Evolutionary conservation across 1,140 invertebrate genomes (phyloP).

Genomic region (Hycleus phaleratus): DNA sequence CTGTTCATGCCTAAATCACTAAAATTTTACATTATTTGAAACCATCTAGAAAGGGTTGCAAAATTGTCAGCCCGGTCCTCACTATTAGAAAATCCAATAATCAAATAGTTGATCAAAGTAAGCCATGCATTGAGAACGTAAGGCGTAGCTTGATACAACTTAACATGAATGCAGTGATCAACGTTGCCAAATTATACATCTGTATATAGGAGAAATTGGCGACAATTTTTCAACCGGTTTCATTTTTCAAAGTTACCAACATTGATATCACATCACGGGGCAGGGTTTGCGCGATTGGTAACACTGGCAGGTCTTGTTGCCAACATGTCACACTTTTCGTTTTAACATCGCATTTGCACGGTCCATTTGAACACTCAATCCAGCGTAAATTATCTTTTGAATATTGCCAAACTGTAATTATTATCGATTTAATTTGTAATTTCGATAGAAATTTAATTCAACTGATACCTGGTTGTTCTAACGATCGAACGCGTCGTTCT

Average conservation of each 20-base stretch:
- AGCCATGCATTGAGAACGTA: too few relatives aligned
- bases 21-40: slow-evolving; percentile 26
- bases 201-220: neutral
- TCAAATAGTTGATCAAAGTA: too few relatives aligned
- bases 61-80: too few relatives aligned
- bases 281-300: slow-evolving; percentile 59
- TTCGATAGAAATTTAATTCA: neutral
- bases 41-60: neutral
- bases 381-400: slow-evolving; percentile 52
- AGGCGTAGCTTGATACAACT: too few relatives aligned
- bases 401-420: slow-evolving; percentile 57
- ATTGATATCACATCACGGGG: slow-evolving; percentile 60
- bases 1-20: slow-evolving; percentile 70
- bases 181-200: too few relatives aligned
- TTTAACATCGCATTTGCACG: slow-evolving; percentile 59
- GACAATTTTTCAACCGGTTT: slow-evolving; percentile 21
- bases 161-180: too few relatives aligned
- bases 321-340: slow-evolving; percentile 63
- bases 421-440: neutral
- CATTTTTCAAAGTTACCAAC: slow-evolving; percentile 37
- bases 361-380: slow-evolving; percentile 61
- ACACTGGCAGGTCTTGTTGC: slow-evolving; percentile 53
- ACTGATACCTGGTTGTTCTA: slow-evolving; percentile 59
- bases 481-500: slow-evolving; percentile 59
- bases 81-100: too few relatives aligned